phyloP scores from a whole-genome alignment of 2,113 vertebrate species.

The Ahaetulla prasina region DNA sequence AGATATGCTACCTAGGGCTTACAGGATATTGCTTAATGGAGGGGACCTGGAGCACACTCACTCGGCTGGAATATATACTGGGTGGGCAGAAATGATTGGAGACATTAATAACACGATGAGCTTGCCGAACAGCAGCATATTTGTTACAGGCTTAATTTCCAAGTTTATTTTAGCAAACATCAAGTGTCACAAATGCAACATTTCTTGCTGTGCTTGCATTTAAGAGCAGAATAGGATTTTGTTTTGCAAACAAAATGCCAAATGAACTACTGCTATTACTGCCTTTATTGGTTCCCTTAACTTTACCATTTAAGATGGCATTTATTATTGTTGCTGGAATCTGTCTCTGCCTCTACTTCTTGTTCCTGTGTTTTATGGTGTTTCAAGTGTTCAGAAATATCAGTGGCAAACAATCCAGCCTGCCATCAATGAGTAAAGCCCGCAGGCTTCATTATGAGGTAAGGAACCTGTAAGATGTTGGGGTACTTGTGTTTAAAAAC shows the following conservation, averaged over 20 bases:
- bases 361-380: constrained; percentile 98
- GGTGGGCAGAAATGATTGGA: neutral
- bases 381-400: constrained; percentile 98
- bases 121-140: neutral
- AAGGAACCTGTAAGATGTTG: neutral
- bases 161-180: neutral
- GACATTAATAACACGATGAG: neutral
- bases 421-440: constrained; percentile 93
- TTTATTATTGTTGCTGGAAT: constrained; percentile 97
- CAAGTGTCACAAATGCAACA: neutral
- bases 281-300: constrained; percentile 49
- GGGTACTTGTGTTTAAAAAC: neutral
- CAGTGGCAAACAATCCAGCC: constrained; percentile 86
- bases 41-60: neutral
- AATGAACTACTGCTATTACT: neutral
- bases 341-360: constrained; percentile 95
- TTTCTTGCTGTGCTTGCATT: accelerated
- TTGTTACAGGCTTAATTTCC: accelerated
- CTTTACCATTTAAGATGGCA: constrained; percentile 79
- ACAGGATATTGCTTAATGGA: neutral
- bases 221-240: neutral
- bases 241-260: neutral
- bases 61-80: neutral
- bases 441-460: constrained; percentile 94
- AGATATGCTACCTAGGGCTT: neutral